These are phyloP conservation scores for Sebastes matsubarae DNA, from an alignment of 2,797 vertebrate genomes.

Conservation along the genomic window DNA sequence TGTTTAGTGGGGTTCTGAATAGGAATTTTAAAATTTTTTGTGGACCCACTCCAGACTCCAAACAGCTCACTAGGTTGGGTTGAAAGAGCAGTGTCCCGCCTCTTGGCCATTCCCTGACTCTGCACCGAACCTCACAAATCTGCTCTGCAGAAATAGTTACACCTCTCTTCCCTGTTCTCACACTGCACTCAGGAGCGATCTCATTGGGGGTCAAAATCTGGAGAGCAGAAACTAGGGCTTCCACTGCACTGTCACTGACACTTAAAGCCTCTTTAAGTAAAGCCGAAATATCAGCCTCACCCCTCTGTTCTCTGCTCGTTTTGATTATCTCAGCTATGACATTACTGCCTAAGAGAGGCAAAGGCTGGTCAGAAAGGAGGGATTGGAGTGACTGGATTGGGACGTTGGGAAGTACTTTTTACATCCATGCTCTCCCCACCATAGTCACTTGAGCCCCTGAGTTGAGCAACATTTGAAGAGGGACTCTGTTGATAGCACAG, in stretches of 20 bases:
- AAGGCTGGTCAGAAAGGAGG: not conserved
- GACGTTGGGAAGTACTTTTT: not conserved
- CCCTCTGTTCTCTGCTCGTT: not conserved
- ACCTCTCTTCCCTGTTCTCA: constrained; percentile 12
- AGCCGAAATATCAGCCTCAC: not conserved
- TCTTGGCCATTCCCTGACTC: constrained; percentile 7
- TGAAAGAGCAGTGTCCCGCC: constrained; percentile 21
- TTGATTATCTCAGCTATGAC: constrained; percentile 28
- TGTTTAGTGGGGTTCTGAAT: constrained; percentile 19
- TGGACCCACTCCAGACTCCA: not conserved
- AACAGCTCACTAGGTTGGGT: not conserved
- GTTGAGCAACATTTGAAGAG: not conserved
- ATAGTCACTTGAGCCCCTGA: not conserved
- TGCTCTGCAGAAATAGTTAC: not conserved
- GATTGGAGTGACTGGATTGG: constrained; percentile 21
- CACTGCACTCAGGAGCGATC: not conserved
- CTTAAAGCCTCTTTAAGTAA: constrained; percentile 20
- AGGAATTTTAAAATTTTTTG: constrained; percentile 4
- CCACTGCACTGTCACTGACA: not conserved
- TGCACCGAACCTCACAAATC: constrained; percentile 17
- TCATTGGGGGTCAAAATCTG: not conserved
- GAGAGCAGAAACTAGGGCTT: constrained; percentile 15
- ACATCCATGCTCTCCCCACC: constrained; percentile 15
- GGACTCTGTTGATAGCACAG: not conserved
- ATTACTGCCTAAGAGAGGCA: constrained; percentile 37